Evolutionary conservation across 2,797 vertebrate species (phyloP).

Genomic region (Tragopan temminckii): DNA sequence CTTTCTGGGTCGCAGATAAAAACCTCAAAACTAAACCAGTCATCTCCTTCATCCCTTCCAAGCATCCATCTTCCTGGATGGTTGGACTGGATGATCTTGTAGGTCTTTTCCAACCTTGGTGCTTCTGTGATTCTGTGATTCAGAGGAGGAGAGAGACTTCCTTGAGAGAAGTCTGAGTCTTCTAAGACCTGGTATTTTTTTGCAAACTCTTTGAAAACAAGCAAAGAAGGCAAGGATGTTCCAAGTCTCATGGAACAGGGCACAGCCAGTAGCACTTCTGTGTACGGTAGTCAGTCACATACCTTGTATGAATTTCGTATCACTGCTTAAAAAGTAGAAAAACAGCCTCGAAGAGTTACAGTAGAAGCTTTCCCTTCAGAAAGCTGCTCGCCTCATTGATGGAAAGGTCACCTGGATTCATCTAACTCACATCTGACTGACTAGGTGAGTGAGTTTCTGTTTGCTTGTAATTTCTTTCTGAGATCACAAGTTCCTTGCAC

Average conservation of each 20-base stretch:
- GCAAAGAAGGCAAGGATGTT: neutral
- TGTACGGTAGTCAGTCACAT: neutral
- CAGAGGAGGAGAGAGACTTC: neutral
- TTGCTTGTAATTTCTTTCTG: neutral
- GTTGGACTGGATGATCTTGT: too few relatives aligned
- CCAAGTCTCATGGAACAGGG: neutral
- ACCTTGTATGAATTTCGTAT: neutral
- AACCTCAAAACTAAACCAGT: neutral
- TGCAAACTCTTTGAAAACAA: neutral
- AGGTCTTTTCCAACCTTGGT: too few relatives aligned
- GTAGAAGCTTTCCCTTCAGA: neutral
- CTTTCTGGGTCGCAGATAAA: neutral
- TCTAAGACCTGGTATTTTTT: neutral
- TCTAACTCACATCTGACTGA: neutral
- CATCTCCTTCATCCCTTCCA: neutral
- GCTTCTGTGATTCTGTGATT: too few relatives aligned
- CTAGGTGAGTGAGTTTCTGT: neutral
- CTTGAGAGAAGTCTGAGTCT: neutral
- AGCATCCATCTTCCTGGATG: too few relatives aligned
- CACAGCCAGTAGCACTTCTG: neutral
- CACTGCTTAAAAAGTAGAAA: neutral
- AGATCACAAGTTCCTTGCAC: neutral
- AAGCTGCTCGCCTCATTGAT: neutral
- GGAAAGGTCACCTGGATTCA: neutral
- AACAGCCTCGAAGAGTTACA: neutral